These are phyloP conservation scores for Thysanoteuthis rhombus DNA, from an alignment of 2,888 invertebrate species.

Conservation along the genomic window DNA sequence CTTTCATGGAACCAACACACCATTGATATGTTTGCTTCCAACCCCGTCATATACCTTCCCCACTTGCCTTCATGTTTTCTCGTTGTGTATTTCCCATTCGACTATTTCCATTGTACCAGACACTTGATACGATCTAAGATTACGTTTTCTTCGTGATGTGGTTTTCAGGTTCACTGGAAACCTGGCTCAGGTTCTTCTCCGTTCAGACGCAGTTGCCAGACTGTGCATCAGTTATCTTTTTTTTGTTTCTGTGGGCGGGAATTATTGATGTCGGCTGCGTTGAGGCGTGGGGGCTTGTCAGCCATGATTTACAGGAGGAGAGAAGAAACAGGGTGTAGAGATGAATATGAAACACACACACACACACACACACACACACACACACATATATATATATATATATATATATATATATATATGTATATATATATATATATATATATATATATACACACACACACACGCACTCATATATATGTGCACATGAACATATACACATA, in stretches of 20 bases:
- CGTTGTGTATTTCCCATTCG: background rate
- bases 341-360: background rate
- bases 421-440: too few species aligned
- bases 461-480: too few species aligned
- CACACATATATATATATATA: background rate
- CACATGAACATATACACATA: too few species aligned
- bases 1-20: background rate
- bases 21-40: background rate
- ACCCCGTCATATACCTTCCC: too few species aligned
- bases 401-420: background rate
- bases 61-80: background rate
- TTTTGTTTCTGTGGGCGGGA: background rate
- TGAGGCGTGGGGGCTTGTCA: background rate
- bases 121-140: background rate
- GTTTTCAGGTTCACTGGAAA: background rate
- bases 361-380: background rate
- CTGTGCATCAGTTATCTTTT: background rate
- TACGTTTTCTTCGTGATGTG: background rate
- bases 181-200: slow-evolving; percentile 12
- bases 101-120: background rate
- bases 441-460: too few species aligned
- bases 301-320: background rate
- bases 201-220: background rate
- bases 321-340: background rate
- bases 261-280: background rate